phyloP scores from a whole-genome alignment of 1,140 invertebrate genomes.

The Panagrolaimus sp. region DNA sequence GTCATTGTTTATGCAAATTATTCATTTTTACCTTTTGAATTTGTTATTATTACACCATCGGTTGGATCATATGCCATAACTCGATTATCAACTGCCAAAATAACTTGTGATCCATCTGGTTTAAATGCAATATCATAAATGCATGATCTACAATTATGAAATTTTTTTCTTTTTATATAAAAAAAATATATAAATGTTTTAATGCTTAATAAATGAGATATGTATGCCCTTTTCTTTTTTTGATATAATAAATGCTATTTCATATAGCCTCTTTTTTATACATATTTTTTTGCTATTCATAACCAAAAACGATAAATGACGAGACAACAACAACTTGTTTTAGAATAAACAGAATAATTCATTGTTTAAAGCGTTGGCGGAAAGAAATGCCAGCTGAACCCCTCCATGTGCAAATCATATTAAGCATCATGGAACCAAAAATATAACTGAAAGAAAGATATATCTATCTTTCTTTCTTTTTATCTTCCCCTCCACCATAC shows the following conservation, averaged over 20 bases:
- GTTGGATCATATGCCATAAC: conserved; percentile 86
- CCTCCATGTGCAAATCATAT: no score
- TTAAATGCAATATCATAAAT: conserved; percentile 90
- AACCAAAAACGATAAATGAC: conserved; percentile 15
- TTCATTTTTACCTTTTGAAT: not conserved
- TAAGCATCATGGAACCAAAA: not conserved
- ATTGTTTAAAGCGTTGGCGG: no score
- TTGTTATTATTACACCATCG: conserved; percentile 68
- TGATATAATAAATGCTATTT: not conserved
- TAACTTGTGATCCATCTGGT: conserved; percentile 84
- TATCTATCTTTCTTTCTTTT: not conserved
- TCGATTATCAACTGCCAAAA: conserved; percentile 84
- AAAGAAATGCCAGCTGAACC: no score
- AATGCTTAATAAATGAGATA: conserved; percentile 6
- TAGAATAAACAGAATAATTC: no score
- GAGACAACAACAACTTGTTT: conserved; percentile 6
- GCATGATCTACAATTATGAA: conserved; percentile 65
- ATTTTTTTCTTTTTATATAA: not conserved
- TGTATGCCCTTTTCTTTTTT: conserved; percentile 14
- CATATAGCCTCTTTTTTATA: not conserved
- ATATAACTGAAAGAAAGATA: not conserved
- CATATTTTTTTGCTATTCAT: not conserved
- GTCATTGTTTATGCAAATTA: conserved; percentile 7
- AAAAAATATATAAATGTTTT: conserved; percentile 16
- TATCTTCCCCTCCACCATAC: not conserved